These are phyloP conservation scores for Triplophysa dalaica DNA, from an alignment of 2,113 vertebrate species.

Conservation along the genomic window DNA sequence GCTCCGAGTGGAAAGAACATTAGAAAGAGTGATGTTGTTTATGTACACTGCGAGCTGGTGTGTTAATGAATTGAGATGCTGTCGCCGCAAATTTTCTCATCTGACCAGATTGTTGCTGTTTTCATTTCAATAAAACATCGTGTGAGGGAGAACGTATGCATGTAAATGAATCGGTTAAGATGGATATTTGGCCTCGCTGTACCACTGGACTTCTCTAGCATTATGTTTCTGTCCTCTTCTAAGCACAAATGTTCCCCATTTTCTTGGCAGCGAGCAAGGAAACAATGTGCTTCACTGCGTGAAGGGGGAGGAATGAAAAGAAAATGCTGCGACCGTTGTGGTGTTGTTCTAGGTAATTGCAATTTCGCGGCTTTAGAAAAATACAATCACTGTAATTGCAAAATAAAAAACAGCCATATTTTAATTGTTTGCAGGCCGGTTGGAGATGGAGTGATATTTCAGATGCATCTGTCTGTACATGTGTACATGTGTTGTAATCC, in stretches of 20 bases:
- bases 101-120: conserved; percentile 46
- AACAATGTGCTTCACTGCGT: conserved; percentile 50
- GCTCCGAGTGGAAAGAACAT: conserved; percentile 45
- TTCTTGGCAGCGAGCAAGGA: conserved; percentile 59
- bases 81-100: conserved; percentile 26
- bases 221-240: conserved; percentile 46
- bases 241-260: conserved; percentile 58
- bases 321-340: conserved; percentile 31
- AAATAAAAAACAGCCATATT: conserved; percentile 54
- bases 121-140: conserved; percentile 59
- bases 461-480: conserved; percentile 35
- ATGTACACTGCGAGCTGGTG: conserved; percentile 31
- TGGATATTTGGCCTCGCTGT: conserved; percentile 49
- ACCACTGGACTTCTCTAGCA: conserved; percentile 38
- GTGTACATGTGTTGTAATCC: conserved; percentile 36
- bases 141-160: conserved; percentile 38
- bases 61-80: conserved; percentile 46
- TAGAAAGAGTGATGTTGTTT: conserved; percentile 51
- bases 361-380: conserved; percentile 60
- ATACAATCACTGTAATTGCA: conserved; percentile 59
- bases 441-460: conserved; percentile 57
- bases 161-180: conserved; percentile 56
- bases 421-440: conserved; percentile 61
- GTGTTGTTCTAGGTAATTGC: conserved; percentile 59
- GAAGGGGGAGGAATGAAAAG: not conserved